Conservation (phyloP, 2,888 invertebrate species). For the Neocrepidodera transversa region DNA sequence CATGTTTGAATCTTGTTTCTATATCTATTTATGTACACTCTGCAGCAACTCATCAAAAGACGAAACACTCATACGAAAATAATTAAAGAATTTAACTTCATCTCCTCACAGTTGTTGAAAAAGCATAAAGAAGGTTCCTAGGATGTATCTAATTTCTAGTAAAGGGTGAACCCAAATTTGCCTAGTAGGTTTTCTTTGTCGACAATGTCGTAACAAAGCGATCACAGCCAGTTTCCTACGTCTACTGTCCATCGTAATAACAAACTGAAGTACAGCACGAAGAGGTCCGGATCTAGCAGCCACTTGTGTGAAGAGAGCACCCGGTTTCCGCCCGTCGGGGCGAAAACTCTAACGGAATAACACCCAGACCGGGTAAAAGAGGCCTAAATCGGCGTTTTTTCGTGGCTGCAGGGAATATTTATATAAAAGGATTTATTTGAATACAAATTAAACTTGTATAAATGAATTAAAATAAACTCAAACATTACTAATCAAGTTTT, state of each 20-base stretch:
- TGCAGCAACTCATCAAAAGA: conserved; percentile 3
- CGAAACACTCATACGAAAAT: neutral
- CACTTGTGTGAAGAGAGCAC: neutral
- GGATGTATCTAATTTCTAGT: neutral
- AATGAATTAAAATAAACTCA: too few species aligned
- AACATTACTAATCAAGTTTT: too few species aligned
- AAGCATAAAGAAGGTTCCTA: conserved; percentile 5
- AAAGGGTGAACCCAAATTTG: conserved; percentile 1
- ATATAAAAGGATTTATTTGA: too few species aligned
- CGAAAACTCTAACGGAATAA: neutral
- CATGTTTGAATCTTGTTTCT: conserved; percentile 7
- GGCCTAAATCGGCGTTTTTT: too few species aligned
- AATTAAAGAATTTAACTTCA: neutral
- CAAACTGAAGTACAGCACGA: neutral
- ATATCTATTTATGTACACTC: neutral
- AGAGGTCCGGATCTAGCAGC: neutral
- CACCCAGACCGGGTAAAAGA: too few species aligned
- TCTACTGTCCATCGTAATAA: neutral
- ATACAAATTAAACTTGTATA: too few species aligned
- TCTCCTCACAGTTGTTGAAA: conserved; percentile 6
- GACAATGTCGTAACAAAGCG: neutral
- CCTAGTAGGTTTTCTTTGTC: neutral
- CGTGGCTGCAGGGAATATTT: too few species aligned
- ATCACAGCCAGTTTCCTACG: neutral
- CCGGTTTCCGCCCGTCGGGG: neutral